Evolutionary conservation across 2,888 invertebrate species (phyloP), one percentile per base, ranked within the genome.

Genomic region (Acleris literana): DNA sequence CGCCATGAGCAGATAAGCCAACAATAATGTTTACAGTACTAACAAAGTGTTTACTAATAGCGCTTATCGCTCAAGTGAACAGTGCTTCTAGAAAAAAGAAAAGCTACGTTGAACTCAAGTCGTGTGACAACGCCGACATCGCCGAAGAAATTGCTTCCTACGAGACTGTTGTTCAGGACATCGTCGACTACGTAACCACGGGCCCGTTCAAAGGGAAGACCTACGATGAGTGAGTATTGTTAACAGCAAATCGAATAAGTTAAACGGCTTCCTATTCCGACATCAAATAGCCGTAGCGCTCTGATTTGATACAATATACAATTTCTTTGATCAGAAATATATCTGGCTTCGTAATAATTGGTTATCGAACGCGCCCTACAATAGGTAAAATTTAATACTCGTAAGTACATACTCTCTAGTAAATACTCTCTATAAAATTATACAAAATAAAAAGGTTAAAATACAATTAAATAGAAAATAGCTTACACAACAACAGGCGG

Each of bases 71-170:
- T 25, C 55, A 68, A 70, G 72, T 77, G 56, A 63, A 75, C 17
- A 68, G 76, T 74, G 73, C 63, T 49, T 70, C 72, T 39, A 73
- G 68, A 57, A 74, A 70, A 65, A 71, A 67, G 58, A 73, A 74
- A 60, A 66, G 70, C 20, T 79, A 80, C 63, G 71, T 73, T 2
- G 75, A 80, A 61, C 55, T 72, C 39, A 79, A 76, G 13, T 70
- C 70, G 5, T 86, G 86, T 75, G 74, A 82, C 73, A 69, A 85
- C 46, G 80, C 66, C n/a, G 68, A 68, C 7, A 74, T 88, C 53
- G 80, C 79, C 1, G 75, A 89, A 1, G 95, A 96, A 88, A 95
- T 96, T 70, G 88, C 90, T 33, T 89, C 93, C 18, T 95, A 95
- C 76, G 83, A 92, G 49, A 77, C 84, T 1, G 80, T 90, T 11